Conservation (phyloP, 2,797 vertebrate species). For the Dryobates pubescens region DNA sequence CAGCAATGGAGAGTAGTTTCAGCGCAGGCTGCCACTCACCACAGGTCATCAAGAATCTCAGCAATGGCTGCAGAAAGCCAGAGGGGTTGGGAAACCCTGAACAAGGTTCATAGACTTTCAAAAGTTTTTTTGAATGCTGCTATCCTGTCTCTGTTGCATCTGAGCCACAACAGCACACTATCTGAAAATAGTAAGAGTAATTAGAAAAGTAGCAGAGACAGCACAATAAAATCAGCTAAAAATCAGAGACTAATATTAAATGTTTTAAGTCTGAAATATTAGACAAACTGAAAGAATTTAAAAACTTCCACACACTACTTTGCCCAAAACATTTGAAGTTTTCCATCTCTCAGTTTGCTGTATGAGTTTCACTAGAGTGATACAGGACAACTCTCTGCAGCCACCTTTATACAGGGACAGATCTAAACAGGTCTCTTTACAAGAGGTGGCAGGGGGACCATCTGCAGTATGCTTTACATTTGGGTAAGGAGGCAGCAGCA, state of each 20-base stretch:
- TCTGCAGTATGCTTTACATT: background rate
- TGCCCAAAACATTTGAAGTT: background rate
- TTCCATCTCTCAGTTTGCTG: background rate
- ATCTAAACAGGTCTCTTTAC: background rate
- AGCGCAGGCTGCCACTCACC: background rate
- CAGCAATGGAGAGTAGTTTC: fast-evolving
- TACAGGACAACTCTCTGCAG: background rate
- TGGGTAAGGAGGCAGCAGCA: background rate
- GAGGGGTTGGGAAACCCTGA: background rate
- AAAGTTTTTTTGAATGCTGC: background rate
- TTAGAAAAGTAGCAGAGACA: background rate
- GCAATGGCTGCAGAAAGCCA: background rate
- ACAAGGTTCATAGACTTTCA: background rate
- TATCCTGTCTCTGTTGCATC: background rate
- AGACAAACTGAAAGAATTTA: too few species aligned
- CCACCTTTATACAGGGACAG: background rate
- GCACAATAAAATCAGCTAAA: background rate
- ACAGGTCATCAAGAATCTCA: background rate
- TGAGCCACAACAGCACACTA: background rate
- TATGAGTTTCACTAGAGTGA: background rate
- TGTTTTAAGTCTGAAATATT: background rate
- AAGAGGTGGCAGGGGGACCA: background rate
- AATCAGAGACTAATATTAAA: background rate
- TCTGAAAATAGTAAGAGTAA: background rate
- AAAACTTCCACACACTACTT: background rate